These are phyloP conservation scores for Gymnobelideus leadbeateri DNA, from an alignment of 2,113 vertebrate species.

Conservation along the genomic window DNA sequence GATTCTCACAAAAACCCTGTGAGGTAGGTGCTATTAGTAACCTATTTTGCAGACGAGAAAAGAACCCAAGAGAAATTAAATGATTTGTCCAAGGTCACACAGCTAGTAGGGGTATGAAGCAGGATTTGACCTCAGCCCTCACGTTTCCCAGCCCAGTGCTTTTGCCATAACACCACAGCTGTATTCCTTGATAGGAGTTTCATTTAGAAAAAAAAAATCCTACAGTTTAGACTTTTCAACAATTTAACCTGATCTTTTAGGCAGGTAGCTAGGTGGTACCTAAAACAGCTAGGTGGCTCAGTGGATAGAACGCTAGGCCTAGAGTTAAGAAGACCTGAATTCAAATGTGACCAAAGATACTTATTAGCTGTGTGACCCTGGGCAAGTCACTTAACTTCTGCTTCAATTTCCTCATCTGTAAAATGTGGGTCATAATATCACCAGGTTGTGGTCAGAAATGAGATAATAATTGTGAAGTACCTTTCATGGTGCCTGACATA, in stretches of 20 bases:
- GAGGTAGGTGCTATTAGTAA: background rate
- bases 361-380: background rate
- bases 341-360: background rate
- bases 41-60: background rate
- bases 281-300: background rate
- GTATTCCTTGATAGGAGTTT: background rate
- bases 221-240: background rate
- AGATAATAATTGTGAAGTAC: background rate
- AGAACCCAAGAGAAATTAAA: background rate
- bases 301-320: background rate
- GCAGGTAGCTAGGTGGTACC: background rate
- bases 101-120: background rate
- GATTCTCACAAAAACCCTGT: background rate
- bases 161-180: background rate
- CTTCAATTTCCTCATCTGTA: background rate
- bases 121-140: background rate
- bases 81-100: background rate
- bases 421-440: background rate
- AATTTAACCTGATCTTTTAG: background rate
- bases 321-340: background rate
- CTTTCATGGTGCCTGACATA: background rate
- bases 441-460: background rate
- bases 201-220: background rate
- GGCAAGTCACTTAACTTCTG: background rate
- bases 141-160: background rate